Base-by-base conservation (phyloP, 2,888 invertebrate genomes). In the Idaea dimidiata region DNA sequence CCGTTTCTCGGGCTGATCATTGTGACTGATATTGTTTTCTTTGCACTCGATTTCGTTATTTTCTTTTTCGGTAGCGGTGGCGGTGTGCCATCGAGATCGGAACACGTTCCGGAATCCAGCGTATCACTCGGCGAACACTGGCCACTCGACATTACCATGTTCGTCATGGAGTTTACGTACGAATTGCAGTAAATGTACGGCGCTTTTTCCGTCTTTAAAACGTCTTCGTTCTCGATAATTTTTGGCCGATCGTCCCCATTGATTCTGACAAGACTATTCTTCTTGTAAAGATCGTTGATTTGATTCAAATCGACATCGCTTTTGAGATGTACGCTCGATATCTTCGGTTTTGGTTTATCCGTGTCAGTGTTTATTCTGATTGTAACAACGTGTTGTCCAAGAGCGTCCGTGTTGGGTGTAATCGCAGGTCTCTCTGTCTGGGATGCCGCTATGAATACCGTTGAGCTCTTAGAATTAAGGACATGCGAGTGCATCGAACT, bases 61-160 rank as follows among this genome's bases (percentile, higher is more conserved):
- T 95, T 95, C 84, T 95, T 95, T 89, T 95, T 95, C 73, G 94
- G 94, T 17, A 94, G 93, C 67, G 95, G 88, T 1, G 95, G 95
- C 62, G 96, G 95, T 18, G 95, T 95, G 55, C 95, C 94, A 76
- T 97, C 97, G 74, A 97, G 92, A 86, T 97, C 97, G 82, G 96
- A 97, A 87, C 97, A 96, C 53, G 97, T 97, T 58, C 97, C 97
- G 64, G 97, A 97, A 86, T 97, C 97, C 68, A 97, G 83, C 0
- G 96, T 97, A 78, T 97, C 97, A 77, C 95, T 96, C 0, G 97
- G 96, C 33, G 97, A 97, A 77, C 96, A 96, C 79, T 97, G 97
- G 0, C 97, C 97, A 79, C 96, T 96, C 59, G 96, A 95, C 94
- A 96, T 95, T 62, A 95, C 90, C 87, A 93, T 93, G 67, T 88